These are phyloP conservation scores for Sebastes reedi DNA, from an alignment of 2,797 vertebrate genomes.

Conservation along the genomic window DNA sequence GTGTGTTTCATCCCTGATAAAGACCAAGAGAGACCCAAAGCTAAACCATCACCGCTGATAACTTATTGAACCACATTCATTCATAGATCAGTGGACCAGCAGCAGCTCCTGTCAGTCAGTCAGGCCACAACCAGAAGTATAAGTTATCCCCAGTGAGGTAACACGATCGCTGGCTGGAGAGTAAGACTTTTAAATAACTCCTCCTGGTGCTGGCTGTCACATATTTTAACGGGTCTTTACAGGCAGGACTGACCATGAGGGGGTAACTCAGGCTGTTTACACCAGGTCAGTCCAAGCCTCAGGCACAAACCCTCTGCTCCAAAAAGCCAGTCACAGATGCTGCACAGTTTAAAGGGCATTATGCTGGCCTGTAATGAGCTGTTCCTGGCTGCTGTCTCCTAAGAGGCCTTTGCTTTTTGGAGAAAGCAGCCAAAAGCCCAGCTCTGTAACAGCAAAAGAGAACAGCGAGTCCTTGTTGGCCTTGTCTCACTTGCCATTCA, in stretches of 20 bases:
- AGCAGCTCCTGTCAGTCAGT: conserved; percentile 56
- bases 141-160: conserved; percentile 42
- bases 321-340: conserved; percentile 10
- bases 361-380: conserved; percentile 2
- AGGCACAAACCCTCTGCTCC: neutral
- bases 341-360: conserved; percentile 27
- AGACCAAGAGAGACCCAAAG: neutral
- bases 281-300: conserved; percentile 11
- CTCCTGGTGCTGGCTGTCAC: conserved; percentile 21
- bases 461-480: neutral
- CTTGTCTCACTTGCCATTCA: neutral
- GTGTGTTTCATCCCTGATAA: neutral
- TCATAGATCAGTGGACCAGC: conserved; percentile 1
- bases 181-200: conserved; percentile 69
- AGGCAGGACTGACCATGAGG: conserved; percentile 7
- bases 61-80: neutral
- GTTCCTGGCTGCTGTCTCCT: conserved; percentile 19
- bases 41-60: neutral
- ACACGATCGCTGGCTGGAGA: conserved; percentile 37
- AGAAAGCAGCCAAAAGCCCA: neutral
- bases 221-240: conserved; percentile 22
- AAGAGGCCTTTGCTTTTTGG: conserved; percentile 11
- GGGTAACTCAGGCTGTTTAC: conserved; percentile 11
- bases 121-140: conserved; percentile 2
- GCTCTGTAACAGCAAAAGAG: neutral